Conservation (phyloP, 2,888 invertebrate genomes). For the Polymixis lichenea region DNA sequence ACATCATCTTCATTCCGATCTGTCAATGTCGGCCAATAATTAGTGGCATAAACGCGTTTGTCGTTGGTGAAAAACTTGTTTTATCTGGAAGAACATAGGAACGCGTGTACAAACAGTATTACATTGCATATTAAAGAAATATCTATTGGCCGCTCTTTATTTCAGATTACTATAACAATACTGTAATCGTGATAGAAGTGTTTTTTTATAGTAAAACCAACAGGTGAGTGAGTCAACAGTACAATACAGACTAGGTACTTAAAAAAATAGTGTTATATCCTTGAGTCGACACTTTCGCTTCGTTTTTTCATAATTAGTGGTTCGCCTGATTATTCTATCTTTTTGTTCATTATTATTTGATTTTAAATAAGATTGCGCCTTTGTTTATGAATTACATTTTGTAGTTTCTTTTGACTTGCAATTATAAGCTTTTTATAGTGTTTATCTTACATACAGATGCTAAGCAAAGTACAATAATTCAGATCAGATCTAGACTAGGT, state of each 20-base stretch:
- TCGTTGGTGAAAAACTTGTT: neutral
- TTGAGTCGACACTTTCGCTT: neutral
- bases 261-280: constrained; percentile 24
- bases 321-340: neutral
- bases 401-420: neutral
- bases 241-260: neutral
- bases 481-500: neutral
- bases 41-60: neutral
- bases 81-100: constrained; percentile 18
- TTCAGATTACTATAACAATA: constrained; percentile 1
- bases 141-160: neutral
- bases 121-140: neutral
- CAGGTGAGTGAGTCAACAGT: constrained; percentile 48
- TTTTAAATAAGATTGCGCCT: neutral
- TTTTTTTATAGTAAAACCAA: constrained; percentile 24
- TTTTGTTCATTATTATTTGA: neutral
- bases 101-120: neutral
- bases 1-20: constrained; percentile 19
- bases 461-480: neutral
- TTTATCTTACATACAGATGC: neutral
- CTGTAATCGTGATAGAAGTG: neutral
- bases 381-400: neutral
- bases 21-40: constrained; percentile 3
- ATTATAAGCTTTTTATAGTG: neutral
- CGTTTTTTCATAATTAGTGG: neutral